Evolutionary conservation across 2,797 vertebrate species (phyloP), one percentile per base, ranked within the genome.

Genomic region (Sebastes itinus): DNA sequence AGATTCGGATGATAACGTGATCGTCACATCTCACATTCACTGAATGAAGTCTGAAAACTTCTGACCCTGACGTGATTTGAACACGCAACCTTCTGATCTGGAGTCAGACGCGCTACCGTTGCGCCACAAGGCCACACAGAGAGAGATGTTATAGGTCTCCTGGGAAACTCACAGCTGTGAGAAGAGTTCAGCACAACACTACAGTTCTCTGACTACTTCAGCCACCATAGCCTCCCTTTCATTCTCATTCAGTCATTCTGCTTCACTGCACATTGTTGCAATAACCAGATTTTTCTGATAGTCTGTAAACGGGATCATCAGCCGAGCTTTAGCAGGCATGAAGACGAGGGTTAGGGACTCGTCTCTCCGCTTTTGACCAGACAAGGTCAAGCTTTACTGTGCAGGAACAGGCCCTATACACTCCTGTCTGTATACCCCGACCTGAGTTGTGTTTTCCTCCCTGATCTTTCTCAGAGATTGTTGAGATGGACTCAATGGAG

Each of bases 21-120:
- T 42, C 6, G 14, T 25, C 1, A 14, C 1, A 3, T 65, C 8
- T 67, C 10, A 25, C 1, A 67, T 2, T 10, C 6, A 13, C 2
- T 58, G 22, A 58, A 7, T 16, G 38, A 42, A 16, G 38, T 42
- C 38, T 16, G 2, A 42, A 16, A 42, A 16, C 13, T 42, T 5
- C 1, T 74, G 83, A 81, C 83, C 74, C 23, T 32, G 75, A 78
- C 23, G 4, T 76, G 76, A 77, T 77, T 72, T 80, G 77, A 82
- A 79, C 68, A 79, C 22, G 14, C 54, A 77, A 2, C 72, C 63
- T 80, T 79, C 59, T 82, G 63, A 79, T 79, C 75, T 79, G 72
- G 75, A 76, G 75, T 76, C 62, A 79, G 83, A 82, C 46, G 14
- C 55, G 33, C 71, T 81, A 68, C 56, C 23, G 1, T 85, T 75